A percentile compares a stretch with the other conserved stretches of the same genome.
Evolutionary conservation across 1,140 invertebrate genomes (phyloP).

Genomic region (Galleria mellonella): DNA sequence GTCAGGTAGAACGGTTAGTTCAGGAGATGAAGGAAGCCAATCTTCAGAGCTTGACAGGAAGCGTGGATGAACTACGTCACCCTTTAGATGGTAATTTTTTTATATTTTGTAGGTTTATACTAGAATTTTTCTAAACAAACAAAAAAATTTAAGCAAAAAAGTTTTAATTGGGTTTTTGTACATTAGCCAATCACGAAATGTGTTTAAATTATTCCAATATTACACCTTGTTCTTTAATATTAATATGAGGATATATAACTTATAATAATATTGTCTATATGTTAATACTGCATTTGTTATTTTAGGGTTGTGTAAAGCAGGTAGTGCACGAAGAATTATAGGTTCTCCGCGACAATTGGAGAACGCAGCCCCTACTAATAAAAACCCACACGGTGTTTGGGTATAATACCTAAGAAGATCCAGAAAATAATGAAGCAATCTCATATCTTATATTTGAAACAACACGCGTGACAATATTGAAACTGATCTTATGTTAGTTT

Average conservation of each 20-base stretch:
- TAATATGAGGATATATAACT: no score
- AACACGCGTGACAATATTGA: not conserved
- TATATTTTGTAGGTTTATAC: no score
- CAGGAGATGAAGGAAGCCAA: slow-evolving; percentile 95
- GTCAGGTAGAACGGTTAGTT: slow-evolving; percentile 88
- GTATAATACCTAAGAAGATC: slow-evolving; percentile 78
- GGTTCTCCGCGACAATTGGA: slow-evolving; percentile 92
- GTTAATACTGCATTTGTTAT: slow-evolving; percentile 6
- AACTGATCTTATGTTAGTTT: slow-evolving; percentile 17
- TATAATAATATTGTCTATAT: no score
- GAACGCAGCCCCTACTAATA: slow-evolving; percentile 94
- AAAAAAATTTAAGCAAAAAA: no score
- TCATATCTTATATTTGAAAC: not conserved
- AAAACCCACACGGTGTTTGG: slow-evolving; percentile 97
- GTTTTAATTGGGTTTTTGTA: no score
- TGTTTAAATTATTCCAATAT: no score
- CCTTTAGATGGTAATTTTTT: slow-evolving; percentile 86
- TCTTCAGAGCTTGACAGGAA: slow-evolving; percentile 88
- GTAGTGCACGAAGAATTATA: slow-evolving; percentile 91
- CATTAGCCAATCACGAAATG: no score
- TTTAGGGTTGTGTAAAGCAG: slow-evolving; percentile 86
- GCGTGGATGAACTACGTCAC: slow-evolving; percentile 87
- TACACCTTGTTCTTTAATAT: no score
- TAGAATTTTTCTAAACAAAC: no score
- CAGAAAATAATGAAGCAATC: not conserved